phyloP scores from a whole-genome alignment of 2,113 vertebrate species.

The Vicugna pacos region DNA sequence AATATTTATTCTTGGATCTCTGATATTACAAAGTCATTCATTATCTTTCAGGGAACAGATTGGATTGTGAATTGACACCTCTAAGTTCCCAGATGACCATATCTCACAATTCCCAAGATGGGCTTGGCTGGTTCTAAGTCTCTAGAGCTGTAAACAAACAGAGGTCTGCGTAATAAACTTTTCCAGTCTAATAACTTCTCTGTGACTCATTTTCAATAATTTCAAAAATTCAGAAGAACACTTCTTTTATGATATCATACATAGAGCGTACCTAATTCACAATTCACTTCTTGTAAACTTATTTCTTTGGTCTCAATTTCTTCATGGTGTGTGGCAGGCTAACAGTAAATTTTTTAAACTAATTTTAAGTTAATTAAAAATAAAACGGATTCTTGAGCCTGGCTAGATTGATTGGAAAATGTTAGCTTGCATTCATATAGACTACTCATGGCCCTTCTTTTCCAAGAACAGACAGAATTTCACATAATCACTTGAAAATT shows the following conservation, averaged over 20 bases:
- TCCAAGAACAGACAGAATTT: conserved; percentile 12
- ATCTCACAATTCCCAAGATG: conserved; percentile 32
- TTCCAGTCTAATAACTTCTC: conserved; percentile 19
- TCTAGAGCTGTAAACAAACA: conserved; percentile 36
- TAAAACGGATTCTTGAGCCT: neutral
- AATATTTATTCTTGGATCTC: conserved; percentile 63
- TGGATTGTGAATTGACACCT: conserved; percentile 34
- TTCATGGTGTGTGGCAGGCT: neutral
- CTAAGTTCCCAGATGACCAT: conserved; percentile 55
- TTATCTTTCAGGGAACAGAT: conserved; percentile 54
- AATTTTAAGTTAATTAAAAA: conserved; percentile 35
- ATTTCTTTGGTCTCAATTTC: neutral
- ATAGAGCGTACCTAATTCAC: neutral
- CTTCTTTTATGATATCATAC: neutral
- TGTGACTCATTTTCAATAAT: conserved; percentile 12
- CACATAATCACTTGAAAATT: neutral
- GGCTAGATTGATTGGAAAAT: conserved; percentile 1
- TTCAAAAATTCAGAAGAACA: conserved; percentile 36
- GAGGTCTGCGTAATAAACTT: conserved; percentile 30
- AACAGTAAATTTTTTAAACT: conserved; percentile 9
- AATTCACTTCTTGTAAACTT: neutral
- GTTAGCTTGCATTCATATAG: neutral
- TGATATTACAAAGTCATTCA: conserved; percentile 60
- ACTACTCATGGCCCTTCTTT: neutral
- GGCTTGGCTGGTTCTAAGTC: neutral